Base-by-base conservation (phyloP, 2,888 invertebrate genomes). In the Cosmorhoe ocellata region DNA sequence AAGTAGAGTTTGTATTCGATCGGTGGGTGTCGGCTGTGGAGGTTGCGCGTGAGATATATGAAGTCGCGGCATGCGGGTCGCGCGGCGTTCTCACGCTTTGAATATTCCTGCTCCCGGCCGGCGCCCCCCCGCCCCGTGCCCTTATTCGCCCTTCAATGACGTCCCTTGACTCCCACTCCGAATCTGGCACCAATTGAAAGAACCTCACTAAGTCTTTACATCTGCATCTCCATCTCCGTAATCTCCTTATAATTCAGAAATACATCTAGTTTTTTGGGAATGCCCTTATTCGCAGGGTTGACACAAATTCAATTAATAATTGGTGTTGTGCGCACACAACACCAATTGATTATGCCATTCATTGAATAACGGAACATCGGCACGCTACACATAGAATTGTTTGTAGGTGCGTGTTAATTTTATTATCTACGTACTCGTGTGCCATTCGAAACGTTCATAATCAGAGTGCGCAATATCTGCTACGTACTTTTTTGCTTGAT, bases 41-140 rank as follows among this genome's bases (percentile, higher is more conserved):
- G 83, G 88, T 88, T 86, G 83, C 85, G 84, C 89, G 89, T 90
- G 89, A 89, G 89, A 89, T 90, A 89, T 88, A 87, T 87, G 85
- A 81, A 87, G 85, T 82, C 82, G 83, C 83, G 86, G 89, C 89
- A 90, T 89, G 89, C 89, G 89, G 89, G 89, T 87, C 89, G 87
- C 88, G 81, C 84, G 71, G 77, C 83, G 88, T 90, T 90, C 89
- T 90, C 89, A 90, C 89, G 89, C 89, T 89, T 88, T 87, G 87
- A 89, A 90, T 90, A 88, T 88, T 85, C 87, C 87, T 86, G 87
- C 78, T 84, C 81, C 82, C 81, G 83, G 74, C 76, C 40, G 30
- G 33, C 22, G 63, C 63, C 67, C 66, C 59, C 42, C 51, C 41
- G 66, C 61, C 72, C 78, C 75, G 67, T 67, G 66, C 74, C 69